phyloP scores from a whole-genome alignment of 2,113 vertebrate species.

The Odontophorus gujanensis region DNA sequence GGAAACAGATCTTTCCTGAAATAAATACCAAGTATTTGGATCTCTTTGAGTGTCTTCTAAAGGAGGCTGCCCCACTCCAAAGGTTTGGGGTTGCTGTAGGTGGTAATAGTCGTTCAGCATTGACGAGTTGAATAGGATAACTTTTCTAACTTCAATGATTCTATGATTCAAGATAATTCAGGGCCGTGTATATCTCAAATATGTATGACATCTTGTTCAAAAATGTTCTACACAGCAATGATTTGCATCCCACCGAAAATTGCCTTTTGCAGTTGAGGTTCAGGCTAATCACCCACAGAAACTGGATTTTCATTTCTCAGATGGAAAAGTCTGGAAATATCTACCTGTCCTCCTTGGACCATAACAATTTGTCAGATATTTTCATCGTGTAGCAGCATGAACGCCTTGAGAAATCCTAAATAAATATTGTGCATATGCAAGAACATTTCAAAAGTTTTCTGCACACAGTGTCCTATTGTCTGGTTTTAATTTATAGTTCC shows the following conservation, averaged over 20 bases:
- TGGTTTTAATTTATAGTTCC: not conserved
- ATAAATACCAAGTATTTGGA: not conserved
- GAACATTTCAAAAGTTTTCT: not conserved
- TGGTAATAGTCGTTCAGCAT: not conserved
- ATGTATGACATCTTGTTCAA: not conserved
- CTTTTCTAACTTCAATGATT: too few species aligned
- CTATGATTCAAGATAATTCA: too few species aligned
- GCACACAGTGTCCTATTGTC: not conserved
- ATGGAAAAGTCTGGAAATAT: not conserved
- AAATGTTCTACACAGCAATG: not conserved
- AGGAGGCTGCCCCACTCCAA: not conserved
- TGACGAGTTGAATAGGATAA: not conserved
- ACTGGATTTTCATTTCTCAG: not conserved
- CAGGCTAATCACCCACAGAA: not conserved
- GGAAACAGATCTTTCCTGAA: not conserved
- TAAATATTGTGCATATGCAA: not conserved
- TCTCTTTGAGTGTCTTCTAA: not conserved
- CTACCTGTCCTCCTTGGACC: not conserved
- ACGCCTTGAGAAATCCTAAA: not conserved
- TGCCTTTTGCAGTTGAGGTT: rapidly evolving
- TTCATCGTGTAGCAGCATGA: not conserved
- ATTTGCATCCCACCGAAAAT: not conserved
- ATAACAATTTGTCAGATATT: not conserved
- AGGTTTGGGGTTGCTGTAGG: not conserved
- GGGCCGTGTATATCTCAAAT: not conserved